A percentile compares a stretch with the other conserved stretches of the same genome.
phyloP scores from a whole-genome alignment of 2,888 invertebrate genomes.

The Hydrotaea cyrtoneurina region DNA sequence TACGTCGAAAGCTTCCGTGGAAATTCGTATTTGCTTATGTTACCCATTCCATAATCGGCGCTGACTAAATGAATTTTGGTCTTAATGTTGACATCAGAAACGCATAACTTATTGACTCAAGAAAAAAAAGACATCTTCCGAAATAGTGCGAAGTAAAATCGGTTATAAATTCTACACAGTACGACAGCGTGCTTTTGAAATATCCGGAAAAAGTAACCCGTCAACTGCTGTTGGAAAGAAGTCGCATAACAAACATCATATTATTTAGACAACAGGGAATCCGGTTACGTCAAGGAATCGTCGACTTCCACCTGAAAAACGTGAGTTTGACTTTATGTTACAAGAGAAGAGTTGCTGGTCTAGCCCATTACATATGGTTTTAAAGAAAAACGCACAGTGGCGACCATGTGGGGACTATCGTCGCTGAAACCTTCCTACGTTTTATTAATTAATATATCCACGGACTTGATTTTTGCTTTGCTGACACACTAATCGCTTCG shows the following conservation, averaged over 20 bases:
- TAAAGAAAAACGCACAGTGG: conserved; percentile 6
- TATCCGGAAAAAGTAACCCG: background rate
- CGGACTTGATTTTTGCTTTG: conserved; percentile 48
- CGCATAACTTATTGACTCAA: too few species aligned
- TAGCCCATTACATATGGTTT: conserved; percentile 19
- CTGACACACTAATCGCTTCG: conserved; percentile 50
- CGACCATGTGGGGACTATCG: too few species aligned
- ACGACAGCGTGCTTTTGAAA: background rate
- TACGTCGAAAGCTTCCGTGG: background rate
- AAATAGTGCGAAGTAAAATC: background rate
- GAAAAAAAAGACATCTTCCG: too few species aligned
- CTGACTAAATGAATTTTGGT: conserved; percentile 7
- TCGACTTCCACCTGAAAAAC: conserved; percentile 35
- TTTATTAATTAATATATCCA: conserved; percentile 2
- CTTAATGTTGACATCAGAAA: background rate
- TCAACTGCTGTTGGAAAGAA: background rate
- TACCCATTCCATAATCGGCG: background rate
- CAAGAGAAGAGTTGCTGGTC: conserved; percentile 19
- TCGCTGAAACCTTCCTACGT: background rate
- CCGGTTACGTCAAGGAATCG: conserved; percentile 16
- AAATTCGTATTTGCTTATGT: background rate
- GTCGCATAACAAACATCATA: background rate
- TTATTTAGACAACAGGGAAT: conserved; percentile 12
- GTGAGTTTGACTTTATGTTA: background rate
- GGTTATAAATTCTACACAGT: background rate